Conservation (phyloP, 2,888 invertebrate genomes). For the Gastracanthus pulcherrimus region DNA sequence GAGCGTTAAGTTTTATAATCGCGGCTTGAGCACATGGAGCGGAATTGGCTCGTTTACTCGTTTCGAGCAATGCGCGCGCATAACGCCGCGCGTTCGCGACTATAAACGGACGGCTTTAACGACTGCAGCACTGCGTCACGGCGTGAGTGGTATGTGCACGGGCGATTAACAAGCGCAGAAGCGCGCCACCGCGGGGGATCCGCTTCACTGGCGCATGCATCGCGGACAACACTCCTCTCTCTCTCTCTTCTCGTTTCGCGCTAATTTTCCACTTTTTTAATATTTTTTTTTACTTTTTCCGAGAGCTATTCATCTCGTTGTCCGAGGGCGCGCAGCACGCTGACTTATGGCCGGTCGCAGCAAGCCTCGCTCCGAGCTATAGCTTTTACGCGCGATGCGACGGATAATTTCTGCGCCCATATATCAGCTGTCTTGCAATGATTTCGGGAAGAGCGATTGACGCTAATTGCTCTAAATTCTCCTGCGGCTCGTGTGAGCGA, state of each 20-base stretch:
- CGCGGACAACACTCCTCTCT: too few relatives aligned
- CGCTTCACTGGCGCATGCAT: too few relatives aligned
- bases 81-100: not conserved
- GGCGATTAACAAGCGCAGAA: slow-evolving; percentile 67
- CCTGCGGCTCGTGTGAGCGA: too few relatives aligned
- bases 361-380: not conserved
- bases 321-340: not conserved
- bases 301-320: too few relatives aligned
- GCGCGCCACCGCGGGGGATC: slow-evolving; percentile 60
- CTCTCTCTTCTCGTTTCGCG: too few relatives aligned
- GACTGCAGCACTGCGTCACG: too few relatives aligned
- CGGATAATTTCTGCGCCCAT: slow-evolving; percentile 9
- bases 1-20: too few relatives aligned
- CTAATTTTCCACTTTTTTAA: too few relatives aligned
- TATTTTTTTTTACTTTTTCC: not conserved
- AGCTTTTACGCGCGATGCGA: not conserved
- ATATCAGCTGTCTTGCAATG: not conserved
- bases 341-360: slow-evolving; percentile 19
- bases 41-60: too few relatives aligned
- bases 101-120: slow-evolving; percentile 12
- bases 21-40: too few relatives aligned
- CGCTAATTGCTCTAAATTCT: slow-evolving; percentile 39
- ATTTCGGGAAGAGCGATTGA: slow-evolving; percentile 33
- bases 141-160: too few relatives aligned
- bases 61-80: too few relatives aligned